A percentile compares a stretch with the other conserved stretches of the same genome.
Conservation (phyloP, 2,797 vertebrate species). For the Choloepus didactylus region DNA sequence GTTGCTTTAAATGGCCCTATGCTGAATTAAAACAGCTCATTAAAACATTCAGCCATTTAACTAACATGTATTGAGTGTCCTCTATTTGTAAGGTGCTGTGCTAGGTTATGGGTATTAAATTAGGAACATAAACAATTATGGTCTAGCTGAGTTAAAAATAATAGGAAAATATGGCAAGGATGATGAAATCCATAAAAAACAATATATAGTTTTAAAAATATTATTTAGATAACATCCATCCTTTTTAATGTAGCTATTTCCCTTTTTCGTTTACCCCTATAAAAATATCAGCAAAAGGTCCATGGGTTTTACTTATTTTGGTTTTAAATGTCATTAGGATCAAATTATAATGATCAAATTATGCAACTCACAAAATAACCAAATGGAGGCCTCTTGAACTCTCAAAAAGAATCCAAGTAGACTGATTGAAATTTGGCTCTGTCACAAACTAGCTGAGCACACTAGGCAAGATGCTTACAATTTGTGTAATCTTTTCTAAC, state of each 20-base stretch:
- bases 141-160: not conserved
- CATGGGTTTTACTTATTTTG: not conserved
- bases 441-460: too few species aligned
- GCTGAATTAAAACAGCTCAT: not conserved
- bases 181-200: not conserved
- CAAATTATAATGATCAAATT: not conserved
- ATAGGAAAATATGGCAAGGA: not conserved
- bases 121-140: not conserved
- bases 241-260: not conserved
- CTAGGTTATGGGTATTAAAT: not conserved
- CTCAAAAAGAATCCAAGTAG: not conserved
- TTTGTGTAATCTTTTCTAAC: not conserved
- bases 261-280: not conserved
- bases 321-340: not conserved
- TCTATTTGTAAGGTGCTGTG: not conserved
- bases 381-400: not conserved
- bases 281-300: slow-evolving; percentile 6
- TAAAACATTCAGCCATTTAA: not conserved
- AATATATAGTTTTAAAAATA: not conserved
- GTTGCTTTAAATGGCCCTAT: not conserved
- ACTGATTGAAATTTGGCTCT: too few species aligned
- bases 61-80: not conserved
- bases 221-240: not conserved
- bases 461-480: not conserved
- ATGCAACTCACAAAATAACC: not conserved